Base-by-base conservation (phyloP, 2,113 vertebrate species). In the Verasper variegatus region DNA sequence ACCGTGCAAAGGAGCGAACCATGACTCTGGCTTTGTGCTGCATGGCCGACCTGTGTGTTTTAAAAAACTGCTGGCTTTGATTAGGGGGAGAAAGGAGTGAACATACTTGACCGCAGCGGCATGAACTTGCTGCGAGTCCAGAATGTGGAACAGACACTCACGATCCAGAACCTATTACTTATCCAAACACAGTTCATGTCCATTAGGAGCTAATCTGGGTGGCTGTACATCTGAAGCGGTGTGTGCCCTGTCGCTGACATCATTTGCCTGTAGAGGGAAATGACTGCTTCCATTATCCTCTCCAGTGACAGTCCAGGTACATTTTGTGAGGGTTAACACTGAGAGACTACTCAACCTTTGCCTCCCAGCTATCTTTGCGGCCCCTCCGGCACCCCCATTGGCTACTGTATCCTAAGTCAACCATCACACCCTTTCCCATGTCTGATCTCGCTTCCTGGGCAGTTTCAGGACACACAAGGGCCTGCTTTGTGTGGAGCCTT, bases 381-480 rank as follows among this genome's bases (percentile, higher is more conserved):
- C 70, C 66, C 83, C 68, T n/a, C 79, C 14, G 79, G 84, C 74
- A 88, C 79, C 83, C 64, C 78, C 63, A 76, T 42, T 42, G 40
- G 86, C 88, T 91, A 90, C 87, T 83, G 83, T 82, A 83, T 78
- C 76, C 83, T 74, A 3, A 79, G 75, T 81, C 78, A 63, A 77
- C 83, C 82, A 76, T 86, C 78, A 74, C 63, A 45, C 77, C 69
- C 62, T 72, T 81, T 82, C 74, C 70, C 83, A 66, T 58, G 85
- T 86, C 80, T 81, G 79, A 66, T 70, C 75, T 66, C 1, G 62
- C 81, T 90, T 88, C 79, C 91, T 86, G 80, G 55, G 31, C 71
- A 55, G 64, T 18, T 70, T 79, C 23, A 64, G 63, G 47, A 58
- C 71, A 75, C 88, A 91, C 84, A 93, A 42, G 86, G 75, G 75